phyloP scores from a whole-genome alignment of 2,797 vertebrate genomes.

The Neostethus bicornis region DNA sequence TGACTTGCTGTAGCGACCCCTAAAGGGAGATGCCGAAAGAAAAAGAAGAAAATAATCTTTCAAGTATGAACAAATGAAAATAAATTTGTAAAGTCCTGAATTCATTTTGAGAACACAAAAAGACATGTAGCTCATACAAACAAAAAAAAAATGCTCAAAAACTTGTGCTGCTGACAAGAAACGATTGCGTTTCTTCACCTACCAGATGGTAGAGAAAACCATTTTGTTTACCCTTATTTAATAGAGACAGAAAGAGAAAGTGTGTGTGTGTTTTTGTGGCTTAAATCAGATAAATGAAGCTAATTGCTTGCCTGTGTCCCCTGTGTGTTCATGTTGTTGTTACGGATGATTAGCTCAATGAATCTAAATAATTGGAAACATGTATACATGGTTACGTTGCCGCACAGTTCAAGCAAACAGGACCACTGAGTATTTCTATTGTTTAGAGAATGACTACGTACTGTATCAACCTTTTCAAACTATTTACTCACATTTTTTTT shows the following conservation, averaged over 20 bases:
- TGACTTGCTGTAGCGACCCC: no score
- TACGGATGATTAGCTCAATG: conserved; percentile 76
- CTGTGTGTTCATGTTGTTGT: conserved; percentile 75
- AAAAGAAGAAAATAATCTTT: conserved; percentile 18
- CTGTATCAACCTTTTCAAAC: background rate
- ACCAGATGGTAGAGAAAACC: background rate
- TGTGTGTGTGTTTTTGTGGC: conserved; percentile 43
- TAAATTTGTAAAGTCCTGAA: conserved; percentile 6
- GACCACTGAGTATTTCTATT: conserved; percentile 40
- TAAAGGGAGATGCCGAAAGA: no score
- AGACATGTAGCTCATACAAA: background rate
- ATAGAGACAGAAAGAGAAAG: background rate
- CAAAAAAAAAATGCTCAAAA: background rate
- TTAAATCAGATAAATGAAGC: conserved; percentile 72
- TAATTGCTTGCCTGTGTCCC: conserved; percentile 68
- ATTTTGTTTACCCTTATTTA: conserved; percentile 13
- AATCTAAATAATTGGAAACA: conserved; percentile 78
- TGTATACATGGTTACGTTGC: conserved; percentile 71
- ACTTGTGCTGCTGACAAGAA: background rate
- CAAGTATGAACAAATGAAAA: conserved; percentile 59
- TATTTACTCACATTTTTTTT: background rate
- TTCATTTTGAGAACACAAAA: background rate
- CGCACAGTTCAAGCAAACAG: conserved; percentile 69
- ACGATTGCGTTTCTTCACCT: background rate
- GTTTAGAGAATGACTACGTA: conserved; percentile 8